phyloP scores from a whole-genome alignment of 2,113 vertebrate species.

The Egretta garzetta region DNA sequence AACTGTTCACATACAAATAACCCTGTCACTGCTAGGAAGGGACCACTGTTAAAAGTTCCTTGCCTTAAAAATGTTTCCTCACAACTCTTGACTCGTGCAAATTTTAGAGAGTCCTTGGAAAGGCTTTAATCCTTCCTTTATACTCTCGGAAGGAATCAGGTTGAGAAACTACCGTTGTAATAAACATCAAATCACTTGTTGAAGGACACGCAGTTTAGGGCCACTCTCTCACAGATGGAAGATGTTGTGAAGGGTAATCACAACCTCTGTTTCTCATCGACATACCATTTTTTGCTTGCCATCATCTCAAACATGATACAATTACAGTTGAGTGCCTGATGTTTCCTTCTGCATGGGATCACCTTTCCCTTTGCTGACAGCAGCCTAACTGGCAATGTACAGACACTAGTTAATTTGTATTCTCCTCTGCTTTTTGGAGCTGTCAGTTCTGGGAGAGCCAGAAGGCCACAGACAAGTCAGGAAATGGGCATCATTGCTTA shows the following conservation, averaged over 20 bases:
- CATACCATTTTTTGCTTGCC: not conserved
- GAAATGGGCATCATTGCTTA: not conserved
- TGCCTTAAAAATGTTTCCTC: not conserved
- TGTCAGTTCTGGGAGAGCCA: not conserved
- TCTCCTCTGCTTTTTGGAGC: not conserved
- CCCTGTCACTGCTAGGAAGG: not conserved
- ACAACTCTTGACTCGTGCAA: not conserved
- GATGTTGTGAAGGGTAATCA: not conserved
- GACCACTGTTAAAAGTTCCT: not conserved
- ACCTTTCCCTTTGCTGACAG: not conserved
- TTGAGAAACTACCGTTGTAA: not conserved
- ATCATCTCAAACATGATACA: not conserved
- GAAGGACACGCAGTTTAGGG: not conserved
- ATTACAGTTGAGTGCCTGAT: not conserved
- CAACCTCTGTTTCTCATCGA: not conserved
- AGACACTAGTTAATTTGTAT: not conserved
- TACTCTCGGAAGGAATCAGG: not conserved
- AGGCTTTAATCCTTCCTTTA: not conserved
- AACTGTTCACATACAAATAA: not conserved
- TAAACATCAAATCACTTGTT: not conserved
- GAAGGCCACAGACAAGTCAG: not conserved
- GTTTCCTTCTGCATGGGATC: not conserved
- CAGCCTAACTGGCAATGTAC: not conserved
- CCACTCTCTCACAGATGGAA: not conserved
- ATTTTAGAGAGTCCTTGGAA: not conserved